phyloP scores from a whole-genome alignment of 64 coral and sea anemone genomes.

The Catalaphyllia jardinei region DNA sequence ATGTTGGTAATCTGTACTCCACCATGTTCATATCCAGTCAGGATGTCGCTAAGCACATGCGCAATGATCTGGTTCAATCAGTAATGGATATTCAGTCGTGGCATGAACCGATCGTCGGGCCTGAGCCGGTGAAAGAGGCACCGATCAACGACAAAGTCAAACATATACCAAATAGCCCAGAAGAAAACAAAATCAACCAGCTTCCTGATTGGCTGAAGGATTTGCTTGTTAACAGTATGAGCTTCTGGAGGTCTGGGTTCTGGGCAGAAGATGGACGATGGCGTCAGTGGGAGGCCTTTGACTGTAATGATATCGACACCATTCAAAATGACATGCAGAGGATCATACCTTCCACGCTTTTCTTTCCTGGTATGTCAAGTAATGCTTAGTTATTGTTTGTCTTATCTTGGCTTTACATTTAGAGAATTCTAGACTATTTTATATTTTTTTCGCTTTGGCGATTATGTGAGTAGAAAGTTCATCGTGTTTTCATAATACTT shows the following conservation, averaged over 20 bases:
- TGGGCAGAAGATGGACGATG: constrained; percentile 87
- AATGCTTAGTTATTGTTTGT: neutral
- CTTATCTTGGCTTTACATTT: too few relatives aligned
- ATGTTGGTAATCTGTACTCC: constrained; percentile 81
- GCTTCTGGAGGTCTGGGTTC: constrained; percentile 89
- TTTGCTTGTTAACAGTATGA: constrained; percentile 84
- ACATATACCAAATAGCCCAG: constrained; percentile 34
- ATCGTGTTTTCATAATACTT: too few relatives aligned
- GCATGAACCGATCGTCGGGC: constrained; percentile 37
- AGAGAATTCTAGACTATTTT: too few relatives aligned
- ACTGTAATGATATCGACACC: constrained; percentile 88
- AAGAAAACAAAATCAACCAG: constrained; percentile 42
- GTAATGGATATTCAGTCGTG: constrained; percentile 40
- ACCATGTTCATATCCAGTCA: constrained; percentile 77
- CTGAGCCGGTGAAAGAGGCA: constrained; percentile 2
- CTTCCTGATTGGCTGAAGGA: constrained; percentile 85
- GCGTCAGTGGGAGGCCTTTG: constrained; percentile 93
- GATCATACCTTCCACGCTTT: constrained; percentile 83
- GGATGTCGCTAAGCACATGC: constrained; percentile 78
- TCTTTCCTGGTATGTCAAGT: constrained; percentile 73
- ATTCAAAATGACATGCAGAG: constrained; percentile 90
- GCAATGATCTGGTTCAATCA: constrained; percentile 66
- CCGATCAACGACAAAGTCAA: constrained; percentile 25
- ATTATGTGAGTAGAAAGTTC: too few relatives aligned
- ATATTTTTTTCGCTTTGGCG: too few relatives aligned